Base-by-base conservation (phyloP, 1,140 invertebrate species). In the Hirudo medicinalis region DNA sequence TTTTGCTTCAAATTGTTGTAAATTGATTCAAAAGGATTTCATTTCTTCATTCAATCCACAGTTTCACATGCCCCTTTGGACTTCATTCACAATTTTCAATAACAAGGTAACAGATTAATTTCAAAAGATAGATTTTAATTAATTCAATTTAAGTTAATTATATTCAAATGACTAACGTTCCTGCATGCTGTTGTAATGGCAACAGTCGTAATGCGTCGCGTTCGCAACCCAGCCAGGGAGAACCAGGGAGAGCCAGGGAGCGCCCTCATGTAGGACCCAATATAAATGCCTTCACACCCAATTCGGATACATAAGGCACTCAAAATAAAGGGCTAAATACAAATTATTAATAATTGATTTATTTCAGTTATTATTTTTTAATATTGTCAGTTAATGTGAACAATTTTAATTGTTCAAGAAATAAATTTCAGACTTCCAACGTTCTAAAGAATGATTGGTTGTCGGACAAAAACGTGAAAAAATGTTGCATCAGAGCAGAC, bases 61-160 rank as follows among this genome's bases (percentile, higher is more conserved):
- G 20, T 70, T 71, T 27, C 70, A 76, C n/a, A 76, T 76, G 75
- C 75, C 77, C 54, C 63, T 75, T 9, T 78, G 76, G 76, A 73
- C 73, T n/a, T 74, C 76, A n/a, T 76, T 74, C 71, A 72, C 67
- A 3, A 63, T 76, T 20, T 9, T 22, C 22, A 3, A 25, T 15
- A 22, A 22, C 29, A n/a, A n/a, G 6, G 57, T 63, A 20, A 32
- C 17, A 8, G 57, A 32, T 63, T 63, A 32, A 32, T 63, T 19
- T 11, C 43, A 15, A 49, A 49, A 36, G 54, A n/a, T 57, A 9
- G 54, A n/a, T n/a, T 57, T 57, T 20, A 25, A n/a, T n/a, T n/a
- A n/a, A n/a, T n/a, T n/a, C n/a, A n/a, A n/a, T n/a, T n/a, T n/a
- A n/a, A n/a, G n/a, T n/a, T n/a, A n/a, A n/a, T n/a, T n/a, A n/a